Evolutionary conservation across 1,140 invertebrate genomes (phyloP), one percentile per base, ranked within the genome.

Genomic region (Drosophila triauraria): DNA sequence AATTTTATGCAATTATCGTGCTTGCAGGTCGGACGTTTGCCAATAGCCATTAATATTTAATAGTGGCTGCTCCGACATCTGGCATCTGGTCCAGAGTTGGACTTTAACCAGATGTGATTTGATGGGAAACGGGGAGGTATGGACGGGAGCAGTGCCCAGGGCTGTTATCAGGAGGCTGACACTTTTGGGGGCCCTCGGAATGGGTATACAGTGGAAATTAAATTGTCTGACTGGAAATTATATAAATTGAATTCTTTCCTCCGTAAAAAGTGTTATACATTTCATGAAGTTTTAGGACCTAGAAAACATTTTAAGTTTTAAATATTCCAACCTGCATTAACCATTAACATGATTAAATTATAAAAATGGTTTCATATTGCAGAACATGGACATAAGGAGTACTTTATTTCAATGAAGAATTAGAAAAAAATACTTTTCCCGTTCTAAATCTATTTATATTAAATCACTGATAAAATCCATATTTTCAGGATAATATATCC

Each of bases 1-100:
- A 78, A 78, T 78, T 78, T 69, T 61, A 78, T 78, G 63, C 75
- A 69, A 78, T 69, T 78, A 78, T 69, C 32, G 43, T 42, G 75
- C 71, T 38, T 23, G 57, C 61, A 65, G 25, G 40, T 69, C 47
- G 30, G n/a, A 43, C 23, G 58, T 20, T 74, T 74, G 62, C 61
- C 65, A 57, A 70, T 48, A 44, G 48, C 75, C 54, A 78, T 78
- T 78, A 78, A 77, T 67, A 69, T 78, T 77, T 78, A 78, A 78
- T 78, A 40, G 50, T 42, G 38, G 23, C 32, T 63, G 51, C n/a
- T 10, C 43, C 43, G 35, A 51, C 75, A 78, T 60, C 56, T 69
- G 74, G 56, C 74, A 77, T 61, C 75, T 57, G 51, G 40, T 50
- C 40, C 30, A 44, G 54, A 13, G 27, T 64, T 75, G 60, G 63